Conservation (phyloP, 2,888 invertebrate genomes). For the Amorpha juglandis region DNA sequence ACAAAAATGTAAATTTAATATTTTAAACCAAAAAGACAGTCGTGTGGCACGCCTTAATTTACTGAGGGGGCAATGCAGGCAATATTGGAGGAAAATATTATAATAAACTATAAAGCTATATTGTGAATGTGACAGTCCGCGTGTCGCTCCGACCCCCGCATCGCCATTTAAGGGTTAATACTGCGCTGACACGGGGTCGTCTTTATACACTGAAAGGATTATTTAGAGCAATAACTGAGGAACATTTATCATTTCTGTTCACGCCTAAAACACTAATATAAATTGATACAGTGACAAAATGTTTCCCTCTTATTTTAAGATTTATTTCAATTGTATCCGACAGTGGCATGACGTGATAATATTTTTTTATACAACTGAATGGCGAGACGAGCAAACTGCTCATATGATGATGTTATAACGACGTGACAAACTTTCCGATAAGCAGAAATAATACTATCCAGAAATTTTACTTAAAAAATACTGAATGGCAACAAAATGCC, state of each 20-base stretch:
- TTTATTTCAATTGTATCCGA: not conserved
- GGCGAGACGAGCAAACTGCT: too few relatives aligned
- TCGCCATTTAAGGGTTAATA: constrained; percentile 73
- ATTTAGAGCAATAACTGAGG: constrained; percentile 72
- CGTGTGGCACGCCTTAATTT: constrained; percentile 45
- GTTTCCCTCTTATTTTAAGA: not conserved
- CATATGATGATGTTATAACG: too few relatives aligned
- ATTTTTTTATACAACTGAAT: too few relatives aligned
- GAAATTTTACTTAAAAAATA: too few relatives aligned
- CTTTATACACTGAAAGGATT: constrained; percentile 77
- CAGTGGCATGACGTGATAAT: not conserved
- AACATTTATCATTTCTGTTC: constrained; percentile 75
- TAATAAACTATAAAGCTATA: constrained; percentile 79
- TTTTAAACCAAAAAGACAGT: constrained; percentile 33
- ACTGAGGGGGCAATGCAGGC: constrained; percentile 60
- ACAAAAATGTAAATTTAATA: not conserved
- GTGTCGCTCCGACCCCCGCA: constrained; percentile 67
- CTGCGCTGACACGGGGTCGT: constrained; percentile 65
- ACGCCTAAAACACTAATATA: constrained; percentile 64
- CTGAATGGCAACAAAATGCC: too few relatives aligned
- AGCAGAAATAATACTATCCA: too few relatives aligned
- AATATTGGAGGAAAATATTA: constrained; percentile 79
- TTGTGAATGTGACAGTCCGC: constrained; percentile 81
- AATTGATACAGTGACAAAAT: constrained; percentile 62
- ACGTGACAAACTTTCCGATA: too few relatives aligned